phyloP scores from a whole-genome alignment of 2,113 vertebrate species.

The Micromys minutus region DNA sequence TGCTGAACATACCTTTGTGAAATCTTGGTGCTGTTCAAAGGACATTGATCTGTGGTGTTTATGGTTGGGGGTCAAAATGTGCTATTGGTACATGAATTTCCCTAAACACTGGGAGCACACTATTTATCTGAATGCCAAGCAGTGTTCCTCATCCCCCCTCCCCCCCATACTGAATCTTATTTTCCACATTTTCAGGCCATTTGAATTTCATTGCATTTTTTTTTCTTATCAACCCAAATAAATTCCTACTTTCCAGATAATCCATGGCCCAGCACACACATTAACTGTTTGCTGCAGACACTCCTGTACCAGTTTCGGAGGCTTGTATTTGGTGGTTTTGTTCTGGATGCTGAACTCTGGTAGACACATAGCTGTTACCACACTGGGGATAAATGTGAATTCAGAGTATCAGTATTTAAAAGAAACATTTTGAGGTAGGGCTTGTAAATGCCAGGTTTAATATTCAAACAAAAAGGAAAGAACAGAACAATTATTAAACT shows the following conservation, averaged over 20 bases:
- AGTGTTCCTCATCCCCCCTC: background rate
- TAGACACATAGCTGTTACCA: background rate
- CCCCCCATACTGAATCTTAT: background rate
- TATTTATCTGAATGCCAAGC: background rate
- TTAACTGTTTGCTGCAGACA: background rate
- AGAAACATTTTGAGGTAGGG: background rate
- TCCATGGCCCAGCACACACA: background rate
- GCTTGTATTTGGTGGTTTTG: background rate
- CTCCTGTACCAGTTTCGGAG: background rate
- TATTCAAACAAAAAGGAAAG: background rate
- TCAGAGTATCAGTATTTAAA: background rate
- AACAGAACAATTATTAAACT: background rate
- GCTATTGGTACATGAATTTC: background rate
- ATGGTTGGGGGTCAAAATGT: background rate
- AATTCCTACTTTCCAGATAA: background rate
- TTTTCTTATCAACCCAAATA: background rate
- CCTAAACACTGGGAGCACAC: background rate
- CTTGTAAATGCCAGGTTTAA: background rate
- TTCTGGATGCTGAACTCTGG: background rate
- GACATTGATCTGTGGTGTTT: background rate
- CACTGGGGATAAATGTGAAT: background rate
- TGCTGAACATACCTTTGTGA: background rate
- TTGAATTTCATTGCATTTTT: slow-evolving; percentile 46
- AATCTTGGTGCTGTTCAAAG: background rate
- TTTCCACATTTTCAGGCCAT: slow-evolving; percentile 19